Percentiles rank a stretch among this genome's conserved stretches.
These are phyloP conservation scores for Hycleus phaleratus DNA, from an alignment of 1,140 invertebrate species.

Conservation along the genomic window DNA sequence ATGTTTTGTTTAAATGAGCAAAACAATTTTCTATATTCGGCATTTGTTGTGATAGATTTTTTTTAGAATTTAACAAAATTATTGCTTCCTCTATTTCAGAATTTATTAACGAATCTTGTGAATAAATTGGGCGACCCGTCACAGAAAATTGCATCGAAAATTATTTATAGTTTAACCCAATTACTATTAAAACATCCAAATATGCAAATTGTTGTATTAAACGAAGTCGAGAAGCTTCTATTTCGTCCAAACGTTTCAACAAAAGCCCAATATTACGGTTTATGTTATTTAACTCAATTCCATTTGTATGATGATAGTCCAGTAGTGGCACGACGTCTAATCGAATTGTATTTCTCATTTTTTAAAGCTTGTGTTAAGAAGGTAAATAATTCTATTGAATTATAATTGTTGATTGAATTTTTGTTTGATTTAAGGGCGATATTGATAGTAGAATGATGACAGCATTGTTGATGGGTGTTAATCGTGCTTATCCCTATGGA, in stretches of 20 bases:
- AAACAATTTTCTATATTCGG: no score
- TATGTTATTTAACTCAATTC: conserved; percentile 86
- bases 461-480: conserved; percentile 80
- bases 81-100: conserved; percentile 43
- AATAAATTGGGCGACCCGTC: conserved; percentile 95
- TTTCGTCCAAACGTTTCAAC: conserved; percentile 77
- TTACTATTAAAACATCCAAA: conserved; percentile 80
- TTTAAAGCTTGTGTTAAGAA: conserved; percentile 89
- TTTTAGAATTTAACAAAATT: not conserved
- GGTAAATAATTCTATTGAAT: conserved; percentile 37
- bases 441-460: conserved; percentile 89
- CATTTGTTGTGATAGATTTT: no score
- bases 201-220: conserved; percentile 82
- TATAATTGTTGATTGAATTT: no score
- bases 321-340: conserved; percentile 70
- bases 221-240: conserved; percentile 82
- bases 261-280: conserved; percentile 86
- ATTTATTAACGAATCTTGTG: conserved; percentile 71
- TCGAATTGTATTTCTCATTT: conserved; percentile 90
- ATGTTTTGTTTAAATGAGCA: no score
- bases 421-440: conserved; percentile 57
- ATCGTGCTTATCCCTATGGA: conserved; percentile 76
- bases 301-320: conserved; percentile 62
- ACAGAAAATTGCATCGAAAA: conserved; percentile 78
- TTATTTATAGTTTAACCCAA: conserved; percentile 77